Evolutionary conservation across 2,888 invertebrate species (phyloP), one percentile per base, ranked within the genome.

Genomic region (Dermolepida albohirtum): DNA sequence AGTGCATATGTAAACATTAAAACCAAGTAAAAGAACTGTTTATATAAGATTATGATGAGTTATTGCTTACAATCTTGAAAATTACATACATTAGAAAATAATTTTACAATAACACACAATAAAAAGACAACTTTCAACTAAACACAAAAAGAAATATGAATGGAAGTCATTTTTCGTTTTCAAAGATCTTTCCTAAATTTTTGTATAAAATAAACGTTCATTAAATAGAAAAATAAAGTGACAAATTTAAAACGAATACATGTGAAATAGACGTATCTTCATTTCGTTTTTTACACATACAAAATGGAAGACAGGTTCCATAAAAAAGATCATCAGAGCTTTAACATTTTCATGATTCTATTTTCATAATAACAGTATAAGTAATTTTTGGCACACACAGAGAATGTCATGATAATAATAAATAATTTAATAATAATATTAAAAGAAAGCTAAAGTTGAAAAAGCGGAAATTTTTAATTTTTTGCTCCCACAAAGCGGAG

Each of bases 281-380:
- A 57, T 62, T 64, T 59, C 44, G 43, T 40, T 62, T 54, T 69
- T 41, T 64, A 51, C 66, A 67, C 70, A 71, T 70, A 74, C 54
- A 79, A 79, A 80, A 72, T 81, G 81, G 81, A 81, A 81, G 81
- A 81, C 81, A 78, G 79, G 75, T 74, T 78, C 79, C 77, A 78
- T 62, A 62, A 62, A 34, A n/a, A 62, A 62, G 59, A 62, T 62
- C 59, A 44, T 34, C 6, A 47, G 29, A 62, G 59, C 29, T 59
- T 44, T 59, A 62, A 62, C 47, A 34, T 62, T 43, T 62, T 47
- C 40, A 47, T 4, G 22, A 62, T 44, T 29, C 29, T 62, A 54
- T 54, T 39, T 22, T 54, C 59, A 29, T 34, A 62, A 44, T 62
- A 47, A 39, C 70, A 69, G 66, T 67, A 70, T 51, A 73, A 71